A percentile compares a stretch with the other conserved stretches of the same genome.
Conservation (phyloP, 1,140 invertebrate genomes). For the Lysiphlebus fabarum region DNA sequence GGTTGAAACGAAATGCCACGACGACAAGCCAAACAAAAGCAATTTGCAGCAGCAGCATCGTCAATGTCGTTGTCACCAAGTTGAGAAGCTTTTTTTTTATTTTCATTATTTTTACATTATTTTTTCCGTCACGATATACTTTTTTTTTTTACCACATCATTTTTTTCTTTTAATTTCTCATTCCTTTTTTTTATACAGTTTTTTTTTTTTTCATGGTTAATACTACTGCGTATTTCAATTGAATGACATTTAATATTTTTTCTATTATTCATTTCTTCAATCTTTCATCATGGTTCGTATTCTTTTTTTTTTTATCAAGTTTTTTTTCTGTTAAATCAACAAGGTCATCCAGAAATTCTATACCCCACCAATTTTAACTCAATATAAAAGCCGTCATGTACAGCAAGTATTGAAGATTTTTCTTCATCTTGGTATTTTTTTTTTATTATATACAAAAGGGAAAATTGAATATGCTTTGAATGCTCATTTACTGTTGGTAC, state of each 20-base stretch:
- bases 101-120: too few species aligned
- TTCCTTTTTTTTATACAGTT: neutral
- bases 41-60: too few species aligned
- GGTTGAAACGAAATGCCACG: too few species aligned
- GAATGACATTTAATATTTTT: neutral
- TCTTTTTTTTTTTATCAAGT: neutral
- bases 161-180: neutral
- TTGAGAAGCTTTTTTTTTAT: too few species aligned
- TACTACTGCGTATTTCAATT: neutral
- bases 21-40: too few species aligned
- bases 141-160: neutral
- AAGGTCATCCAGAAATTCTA: conserved; percentile 15
- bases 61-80: too few species aligned
- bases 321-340: conserved; percentile 1
- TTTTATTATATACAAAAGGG: conserved; percentile 18
- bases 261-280: neutral
- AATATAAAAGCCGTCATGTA: conserved; percentile 49
- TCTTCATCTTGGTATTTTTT: conserved; percentile 2
- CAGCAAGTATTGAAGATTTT: conserved; percentile 29
- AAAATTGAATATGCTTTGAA: conserved; percentile 48
- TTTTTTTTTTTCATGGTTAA: neutral
- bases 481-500: conserved; percentile 46
- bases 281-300: neutral
- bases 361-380: conserved; percentile 45
- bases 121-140: neutral